phyloP scores from a whole-genome alignment of 1,140 invertebrate species.

The Drosophila rufa region DNA sequence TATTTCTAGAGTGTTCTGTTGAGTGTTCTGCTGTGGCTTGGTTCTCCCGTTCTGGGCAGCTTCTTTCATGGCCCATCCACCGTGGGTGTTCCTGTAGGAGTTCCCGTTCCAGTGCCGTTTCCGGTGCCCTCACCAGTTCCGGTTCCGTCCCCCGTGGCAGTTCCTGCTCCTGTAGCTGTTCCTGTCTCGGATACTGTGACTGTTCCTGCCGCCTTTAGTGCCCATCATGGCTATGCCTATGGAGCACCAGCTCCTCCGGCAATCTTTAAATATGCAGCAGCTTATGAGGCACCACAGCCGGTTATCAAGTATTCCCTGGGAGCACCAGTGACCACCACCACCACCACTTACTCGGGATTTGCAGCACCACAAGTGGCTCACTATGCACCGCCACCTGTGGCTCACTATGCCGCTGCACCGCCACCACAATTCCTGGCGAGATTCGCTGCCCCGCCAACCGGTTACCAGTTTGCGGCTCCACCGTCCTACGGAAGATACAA shows the following conservation, averaged over 20 bases:
- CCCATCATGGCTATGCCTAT: slow-evolving; percentile 11
- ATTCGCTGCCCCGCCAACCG: slow-evolving; percentile 20
- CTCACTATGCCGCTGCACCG: slow-evolving; percentile 40
- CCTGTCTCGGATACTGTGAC: slow-evolving; percentile 59
- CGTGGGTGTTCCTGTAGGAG: slow-evolving; percentile 26
- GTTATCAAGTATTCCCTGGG: slow-evolving; percentile 64
- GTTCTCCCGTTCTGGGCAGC: slow-evolving; percentile 10
- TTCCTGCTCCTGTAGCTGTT: slow-evolving; percentile 54
- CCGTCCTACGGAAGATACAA: slow-evolving; percentile 30
- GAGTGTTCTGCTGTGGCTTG: slow-evolving; percentile 18
- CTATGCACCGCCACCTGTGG: slow-evolving; percentile 21
- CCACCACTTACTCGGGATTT: slow-evolving; percentile 63
- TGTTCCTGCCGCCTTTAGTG: slow-evolving; percentile 13
- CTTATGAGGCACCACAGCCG: slow-evolving; percentile 50
- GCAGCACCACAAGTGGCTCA: slow-evolving; percentile 37
- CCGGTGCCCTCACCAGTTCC: slow-evolving; percentile 33
- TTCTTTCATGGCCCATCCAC: slow-evolving; percentile 45
- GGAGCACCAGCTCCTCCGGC: slow-evolving; percentile 10
- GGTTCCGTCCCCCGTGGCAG: slow-evolving; percentile 30
- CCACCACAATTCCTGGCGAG: slow-evolving; percentile 20
- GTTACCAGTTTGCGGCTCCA: slow-evolving; percentile 39
- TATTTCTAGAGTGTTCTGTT: slow-evolving; percentile 12
- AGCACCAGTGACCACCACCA: slow-evolving; percentile 68
- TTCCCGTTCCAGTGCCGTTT: slow-evolving; percentile 36
- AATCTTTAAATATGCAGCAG: slow-evolving; percentile 39